Evolutionary conservation across 2,113 vertebrate genomes (phyloP), one percentile per base, ranked within the genome.

Genomic region (Speoplatyrhinus poulsoni): DNA sequence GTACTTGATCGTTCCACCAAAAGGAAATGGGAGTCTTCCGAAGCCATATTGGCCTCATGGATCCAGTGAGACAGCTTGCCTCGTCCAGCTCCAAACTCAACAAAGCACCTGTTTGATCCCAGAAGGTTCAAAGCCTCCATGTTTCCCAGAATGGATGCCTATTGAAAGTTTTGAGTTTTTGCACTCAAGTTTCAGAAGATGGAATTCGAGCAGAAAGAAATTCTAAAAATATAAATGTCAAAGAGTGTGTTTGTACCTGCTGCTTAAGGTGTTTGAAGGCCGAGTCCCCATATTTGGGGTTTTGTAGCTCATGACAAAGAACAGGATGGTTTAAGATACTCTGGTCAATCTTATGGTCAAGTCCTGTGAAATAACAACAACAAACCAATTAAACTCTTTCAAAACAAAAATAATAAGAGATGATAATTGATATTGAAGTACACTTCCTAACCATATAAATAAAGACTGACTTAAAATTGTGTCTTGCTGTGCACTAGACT

Each of bases 61-160:
- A 99, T 94, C 98, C 98, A 99, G 3, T 98, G 96, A 58, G 98
- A 98, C 59, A 99, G 92, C 86, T 96, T 98, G 64, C 98, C 98
- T 76, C 94, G 92, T 13, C 98, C 98, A 4, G 98, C 97, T 72
- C 97, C 97, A 76, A 99, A 99, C 80, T 99, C 98, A 69, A 99
- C 85, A 70, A 95, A 99, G 85, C 96, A 98, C 70, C 90, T 92
- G 77, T 93, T 90, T 17, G 94, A 84, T 55, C 89, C 87, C 79
- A 99, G 94, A 85, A 99, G 92, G 55, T 92, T 90, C 83, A 98
- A 69, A 36, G 90, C 91, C 82, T 96, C 93, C 93, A 99, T 92
- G 81, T 97, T 94, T 86, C 95, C 97, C 91, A 99, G 82, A 86
- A 99, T 94, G 67, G 98, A 99, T 67, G 95, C 94, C 98, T 99